Conservation (phyloP, 2,797 vertebrate species). For the Eulemur coronatus region DNA sequence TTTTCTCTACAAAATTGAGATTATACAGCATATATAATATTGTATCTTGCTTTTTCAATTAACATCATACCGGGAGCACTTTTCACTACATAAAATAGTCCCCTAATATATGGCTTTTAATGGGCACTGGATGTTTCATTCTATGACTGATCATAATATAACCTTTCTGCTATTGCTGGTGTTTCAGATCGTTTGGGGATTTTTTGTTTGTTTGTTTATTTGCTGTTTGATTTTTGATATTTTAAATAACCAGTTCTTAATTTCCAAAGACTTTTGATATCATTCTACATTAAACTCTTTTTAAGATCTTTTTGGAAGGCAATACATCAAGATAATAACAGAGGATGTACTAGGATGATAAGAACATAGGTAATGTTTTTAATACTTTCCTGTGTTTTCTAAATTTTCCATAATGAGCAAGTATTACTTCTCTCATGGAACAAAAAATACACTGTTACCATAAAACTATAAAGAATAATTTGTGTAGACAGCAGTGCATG, state of each 20-base stretch:
- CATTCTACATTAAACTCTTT: not conserved
- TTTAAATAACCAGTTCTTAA: slow-evolving; percentile 14
- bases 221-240: not conserved
- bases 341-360: not conserved
- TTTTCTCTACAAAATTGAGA: not conserved
- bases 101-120: not conserved
- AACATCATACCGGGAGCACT: not conserved
- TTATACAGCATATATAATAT: not conserved
- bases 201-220: not conserved
- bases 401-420: not conserved
- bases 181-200: not conserved
- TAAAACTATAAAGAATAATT: not conserved
- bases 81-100: not conserved
- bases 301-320: slow-evolving; percentile 11
- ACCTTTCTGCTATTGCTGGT: not conserved
- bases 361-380: not conserved
- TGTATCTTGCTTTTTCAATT: slow-evolving; percentile 1
- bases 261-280: slow-evolving; percentile 8
- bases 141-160: not conserved
- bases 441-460: not conserved
- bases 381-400: not conserved
- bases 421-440: not conserved
- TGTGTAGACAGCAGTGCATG: not conserved
- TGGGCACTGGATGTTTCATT: not conserved
- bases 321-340: not conserved